A percentile compares a stretch with the other conserved stretches of the same genome.
These are phyloP conservation scores for Dryas iulia DNA, from an alignment of 1,140 invertebrate species.

Conservation along the genomic window DNA sequence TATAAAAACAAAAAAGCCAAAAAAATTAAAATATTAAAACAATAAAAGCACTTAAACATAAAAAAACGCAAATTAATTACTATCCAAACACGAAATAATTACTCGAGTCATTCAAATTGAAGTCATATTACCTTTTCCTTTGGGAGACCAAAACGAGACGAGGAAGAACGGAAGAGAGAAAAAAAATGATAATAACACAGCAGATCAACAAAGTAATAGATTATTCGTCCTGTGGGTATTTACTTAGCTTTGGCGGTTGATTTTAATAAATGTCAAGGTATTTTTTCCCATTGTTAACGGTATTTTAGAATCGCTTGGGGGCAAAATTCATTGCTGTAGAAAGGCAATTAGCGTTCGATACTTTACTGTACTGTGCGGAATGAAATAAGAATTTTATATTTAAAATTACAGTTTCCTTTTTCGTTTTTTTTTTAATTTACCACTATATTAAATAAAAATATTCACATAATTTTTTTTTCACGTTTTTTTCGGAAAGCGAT, in stretches of 20 bases:
- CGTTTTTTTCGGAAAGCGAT: too few species aligned
- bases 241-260: constrained; percentile 27
- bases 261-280: constrained; percentile 33
- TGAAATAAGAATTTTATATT: neutral
- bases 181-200: constrained; percentile 21
- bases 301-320: constrained; percentile 21
- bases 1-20: too few species aligned
- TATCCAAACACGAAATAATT: constrained; percentile 19
- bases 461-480: too few species aligned
- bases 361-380: neutral
- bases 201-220: constrained; percentile 31
- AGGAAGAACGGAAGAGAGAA: neutral
- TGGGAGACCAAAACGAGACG: constrained; percentile 11
- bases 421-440: too few species aligned
- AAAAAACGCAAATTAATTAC: too few species aligned
- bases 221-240: constrained; percentile 27
- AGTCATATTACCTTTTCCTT: constrained; percentile 22
- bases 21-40: too few species aligned
- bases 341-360: neutral
- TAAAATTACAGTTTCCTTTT: too few species aligned
- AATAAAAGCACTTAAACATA: too few species aligned
- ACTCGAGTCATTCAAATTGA: constrained; percentile 21
- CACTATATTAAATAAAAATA: too few species aligned
- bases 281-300: constrained; percentile 24
- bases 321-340: constrained; percentile 6